These are phyloP conservation scores for Dryobota labecula DNA, from an alignment of 2,888 invertebrate species.

Conservation along the genomic window DNA sequence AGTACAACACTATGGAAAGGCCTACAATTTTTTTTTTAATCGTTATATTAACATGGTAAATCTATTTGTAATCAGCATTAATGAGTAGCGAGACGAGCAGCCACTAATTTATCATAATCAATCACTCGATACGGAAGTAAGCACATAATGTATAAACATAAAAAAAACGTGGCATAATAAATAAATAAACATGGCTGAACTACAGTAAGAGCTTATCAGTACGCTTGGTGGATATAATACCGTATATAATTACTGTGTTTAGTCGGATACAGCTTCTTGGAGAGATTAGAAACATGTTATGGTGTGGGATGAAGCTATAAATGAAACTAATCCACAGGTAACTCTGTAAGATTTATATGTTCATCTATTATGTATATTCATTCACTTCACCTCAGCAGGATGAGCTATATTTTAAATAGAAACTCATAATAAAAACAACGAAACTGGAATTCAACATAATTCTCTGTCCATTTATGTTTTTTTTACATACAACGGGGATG, in stretches of 20 bases:
- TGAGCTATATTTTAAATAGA: slow-evolving; percentile 9
- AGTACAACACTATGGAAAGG: not conserved
- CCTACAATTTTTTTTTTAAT: not conserved
- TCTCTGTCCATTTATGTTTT: not conserved
- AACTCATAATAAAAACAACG: slow-evolving; percentile 8
- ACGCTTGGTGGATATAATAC: slow-evolving; percentile 34
- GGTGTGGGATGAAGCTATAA: slow-evolving; percentile 51
- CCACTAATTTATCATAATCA: slow-evolving; percentile 5
- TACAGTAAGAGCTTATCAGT: slow-evolving; percentile 42
- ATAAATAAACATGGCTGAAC: slow-evolving; percentile 13
- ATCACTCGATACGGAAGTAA: slow-evolving; percentile 24
- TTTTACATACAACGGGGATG: too few species aligned
- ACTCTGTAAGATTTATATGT: slow-evolving; percentile 38
- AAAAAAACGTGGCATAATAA: too few species aligned
- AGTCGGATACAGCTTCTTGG: slow-evolving; percentile 28
- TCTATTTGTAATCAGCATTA: not conserved
- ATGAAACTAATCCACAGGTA: slow-evolving; percentile 39
- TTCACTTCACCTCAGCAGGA: slow-evolving; percentile 18
- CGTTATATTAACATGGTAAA: slow-evolving; percentile 6
- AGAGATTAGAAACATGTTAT: slow-evolving; percentile 34
- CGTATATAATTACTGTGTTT: slow-evolving; percentile 46
- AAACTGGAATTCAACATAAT: not conserved
- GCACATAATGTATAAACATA: slow-evolving; percentile 12
- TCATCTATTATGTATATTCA: slow-evolving; percentile 30
- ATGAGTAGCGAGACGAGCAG: not conserved